These are phyloP conservation scores for Ptychochromis oligacanthus DNA, from an alignment of 2,113 vertebrate species.

Conservation along the genomic window DNA sequence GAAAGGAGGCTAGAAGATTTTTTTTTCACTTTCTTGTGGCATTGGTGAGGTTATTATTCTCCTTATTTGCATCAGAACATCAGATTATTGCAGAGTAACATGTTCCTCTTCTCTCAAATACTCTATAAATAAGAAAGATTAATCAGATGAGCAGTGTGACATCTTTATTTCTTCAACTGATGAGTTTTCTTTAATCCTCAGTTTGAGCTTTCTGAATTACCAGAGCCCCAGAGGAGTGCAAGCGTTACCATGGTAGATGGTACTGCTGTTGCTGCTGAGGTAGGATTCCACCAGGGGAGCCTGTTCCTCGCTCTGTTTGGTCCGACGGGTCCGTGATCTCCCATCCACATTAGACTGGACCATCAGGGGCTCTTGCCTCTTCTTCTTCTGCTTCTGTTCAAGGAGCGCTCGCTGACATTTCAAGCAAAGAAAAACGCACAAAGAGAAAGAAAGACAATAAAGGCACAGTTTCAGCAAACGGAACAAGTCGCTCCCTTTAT, in stretches of 20 bases:
- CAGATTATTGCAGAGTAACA: neutral
- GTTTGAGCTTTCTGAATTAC: conserved; percentile 10
- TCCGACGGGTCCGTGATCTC: conserved; percentile 87
- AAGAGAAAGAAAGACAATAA: neutral
- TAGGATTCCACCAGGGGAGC: conserved; percentile 96
- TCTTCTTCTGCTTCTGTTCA: conserved; percentile 98
- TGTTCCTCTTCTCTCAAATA: conserved; percentile 19
- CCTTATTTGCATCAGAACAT: conserved; percentile 20
- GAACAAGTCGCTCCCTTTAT: neutral
- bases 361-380: conserved; percentile 98
- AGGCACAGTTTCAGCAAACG: neutral
- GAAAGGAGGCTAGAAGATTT: neutral
- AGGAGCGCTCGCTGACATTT: conserved; percentile 87
- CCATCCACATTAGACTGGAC: conserved; percentile 95
- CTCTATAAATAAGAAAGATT: neutral
- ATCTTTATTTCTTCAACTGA: conserved; percentile 16
- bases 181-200: conserved; percentile 5
- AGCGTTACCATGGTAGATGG: conserved; percentile 90
- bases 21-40: neutral
- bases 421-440: neutral
- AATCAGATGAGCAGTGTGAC: conserved; percentile 3
- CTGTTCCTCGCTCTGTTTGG: conserved; percentile 94
- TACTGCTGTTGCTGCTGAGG: conserved; percentile 95
- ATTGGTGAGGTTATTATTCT: neutral
- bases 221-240: neutral